A percentile compares a stretch with the other conserved stretches of the same genome.
These are phyloP conservation scores for Alethe castanea DNA, from an alignment of 2,113 vertebrate species.

Conservation along the genomic window DNA sequence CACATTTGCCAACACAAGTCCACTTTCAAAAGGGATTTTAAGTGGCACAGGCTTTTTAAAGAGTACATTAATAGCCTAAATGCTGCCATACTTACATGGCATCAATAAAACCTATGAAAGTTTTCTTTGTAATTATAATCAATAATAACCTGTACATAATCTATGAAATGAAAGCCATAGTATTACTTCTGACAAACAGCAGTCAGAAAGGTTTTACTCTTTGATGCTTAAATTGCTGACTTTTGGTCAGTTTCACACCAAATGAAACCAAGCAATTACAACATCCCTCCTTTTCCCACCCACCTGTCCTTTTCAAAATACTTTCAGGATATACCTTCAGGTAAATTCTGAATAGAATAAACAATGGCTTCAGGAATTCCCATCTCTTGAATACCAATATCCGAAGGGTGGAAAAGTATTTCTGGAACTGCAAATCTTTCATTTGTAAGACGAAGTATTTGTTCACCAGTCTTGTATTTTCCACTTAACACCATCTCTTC, in stretches of 20 bases:
- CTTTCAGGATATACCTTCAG: conserved; percentile 80
- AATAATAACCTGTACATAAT: background rate
- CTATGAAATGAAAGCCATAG: background rate
- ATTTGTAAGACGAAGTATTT: conserved; percentile 91
- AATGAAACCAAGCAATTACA: background rate
- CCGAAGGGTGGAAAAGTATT: conserved; percentile 94
- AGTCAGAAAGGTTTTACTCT: background rate
- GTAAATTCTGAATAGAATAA: conserved; percentile 89
- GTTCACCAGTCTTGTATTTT: conserved; percentile 95
- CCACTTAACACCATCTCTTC: conserved; percentile 96
- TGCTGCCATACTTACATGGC: background rate
- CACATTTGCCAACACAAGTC: background rate
- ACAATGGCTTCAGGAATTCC: conserved; percentile 95
- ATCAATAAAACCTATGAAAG: background rate
- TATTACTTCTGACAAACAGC: background rate
- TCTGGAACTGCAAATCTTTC: conserved; percentile 98
- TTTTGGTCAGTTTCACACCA: background rate
- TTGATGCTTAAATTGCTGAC: background rate
- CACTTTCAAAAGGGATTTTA: background rate
- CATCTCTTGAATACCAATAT: conserved; percentile 98
- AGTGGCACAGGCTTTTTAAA: background rate
- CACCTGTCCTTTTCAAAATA: background rate
- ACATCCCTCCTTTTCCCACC: background rate
- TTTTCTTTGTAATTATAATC: background rate
- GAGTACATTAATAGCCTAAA: background rate